Conservation (phyloP, 2,888 invertebrate genomes). For the Rambutsinella grinnellia region DNA sequence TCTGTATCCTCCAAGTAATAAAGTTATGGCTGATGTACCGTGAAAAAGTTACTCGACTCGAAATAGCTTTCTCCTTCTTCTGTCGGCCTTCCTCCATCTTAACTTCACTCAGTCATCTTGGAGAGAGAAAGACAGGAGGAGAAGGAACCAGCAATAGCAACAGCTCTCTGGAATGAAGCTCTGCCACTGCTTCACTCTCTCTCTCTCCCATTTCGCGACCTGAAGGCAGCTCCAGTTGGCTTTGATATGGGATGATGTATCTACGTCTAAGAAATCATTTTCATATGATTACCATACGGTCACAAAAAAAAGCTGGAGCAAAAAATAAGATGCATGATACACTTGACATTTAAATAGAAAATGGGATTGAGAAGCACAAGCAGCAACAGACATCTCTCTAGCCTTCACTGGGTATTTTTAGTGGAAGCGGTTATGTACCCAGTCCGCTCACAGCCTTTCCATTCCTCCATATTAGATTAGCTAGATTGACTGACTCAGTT, state of each 20-base stretch:
- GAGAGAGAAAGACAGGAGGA: background rate
- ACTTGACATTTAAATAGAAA: conserved; percentile 40
- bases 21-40: conserved; percentile 52
- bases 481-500: too few species aligned
- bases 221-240: conserved; percentile 32
- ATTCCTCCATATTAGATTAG: too few species aligned
- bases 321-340: conserved; percentile 43
- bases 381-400: too few species aligned
- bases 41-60: conserved; percentile 33
- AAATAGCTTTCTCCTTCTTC: conserved; percentile 19
- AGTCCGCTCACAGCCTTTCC: too few species aligned
- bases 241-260: conserved; percentile 33
- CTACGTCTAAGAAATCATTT: conserved; percentile 25
- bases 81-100: background rate
- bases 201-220: conserved; percentile 10
- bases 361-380: too few species aligned
- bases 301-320: conserved; percentile 29
- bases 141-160: background rate
- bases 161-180: background rate
- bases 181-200: too few species aligned
- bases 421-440: too few species aligned
- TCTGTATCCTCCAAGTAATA: conserved; percentile 49
- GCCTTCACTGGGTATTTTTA: too few species aligned
- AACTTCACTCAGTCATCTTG: background rate
- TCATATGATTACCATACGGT: conserved; percentile 45